Evolutionary conservation across 2,113 vertebrate genomes (phyloP).

Genomic region (Sebastes fasciatus): DNA sequence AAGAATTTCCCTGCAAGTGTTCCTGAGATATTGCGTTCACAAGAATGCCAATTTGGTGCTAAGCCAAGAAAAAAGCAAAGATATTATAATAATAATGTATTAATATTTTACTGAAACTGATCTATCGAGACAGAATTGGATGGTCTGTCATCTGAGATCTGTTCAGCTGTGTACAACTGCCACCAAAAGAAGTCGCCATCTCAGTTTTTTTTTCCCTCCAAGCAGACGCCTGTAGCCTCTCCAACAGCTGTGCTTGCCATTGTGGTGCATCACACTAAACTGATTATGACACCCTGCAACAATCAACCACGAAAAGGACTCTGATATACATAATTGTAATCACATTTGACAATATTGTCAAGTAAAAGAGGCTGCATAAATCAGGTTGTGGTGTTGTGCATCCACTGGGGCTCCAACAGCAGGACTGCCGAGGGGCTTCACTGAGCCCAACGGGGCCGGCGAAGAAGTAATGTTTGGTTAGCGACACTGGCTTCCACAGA

Average conservation of each 20-base stretch:
- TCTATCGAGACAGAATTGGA: background rate
- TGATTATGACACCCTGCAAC: conserved; percentile 77
- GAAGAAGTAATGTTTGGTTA: conserved; percentile 66
- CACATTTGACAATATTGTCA: conserved; percentile 76
- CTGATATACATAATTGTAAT: conserved; percentile 82
- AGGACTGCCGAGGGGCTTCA: conserved; percentile 10
- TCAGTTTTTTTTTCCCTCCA: conserved; percentile 36
- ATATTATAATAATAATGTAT: background rate
- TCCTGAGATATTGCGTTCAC: too few relatives aligned
- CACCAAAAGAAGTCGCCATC: conserved; percentile 50
- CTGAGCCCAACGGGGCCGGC: conserved; percentile 31
- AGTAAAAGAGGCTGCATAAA: conserved; percentile 70
- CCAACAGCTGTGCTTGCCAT: conserved; percentile 79
- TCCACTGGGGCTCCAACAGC: conserved; percentile 14
- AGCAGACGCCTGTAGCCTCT: conserved; percentile 74
- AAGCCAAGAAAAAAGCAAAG: background rate
- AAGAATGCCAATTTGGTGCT: background rate
- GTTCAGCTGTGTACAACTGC: conserved; percentile 3
- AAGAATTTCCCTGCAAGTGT: too few relatives aligned
- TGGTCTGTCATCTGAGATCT: conserved; percentile 2
- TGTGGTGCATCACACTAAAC: conserved; percentile 75
- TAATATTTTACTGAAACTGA: conserved; percentile 3
- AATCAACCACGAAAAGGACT: conserved; percentile 66
- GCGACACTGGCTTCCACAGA: conserved; percentile 57
- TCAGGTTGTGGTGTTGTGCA: conserved; percentile 47